These are phyloP conservation scores for Noctua comes DNA, from an alignment of 2,888 invertebrate genomes.

Conservation along the genomic window DNA sequence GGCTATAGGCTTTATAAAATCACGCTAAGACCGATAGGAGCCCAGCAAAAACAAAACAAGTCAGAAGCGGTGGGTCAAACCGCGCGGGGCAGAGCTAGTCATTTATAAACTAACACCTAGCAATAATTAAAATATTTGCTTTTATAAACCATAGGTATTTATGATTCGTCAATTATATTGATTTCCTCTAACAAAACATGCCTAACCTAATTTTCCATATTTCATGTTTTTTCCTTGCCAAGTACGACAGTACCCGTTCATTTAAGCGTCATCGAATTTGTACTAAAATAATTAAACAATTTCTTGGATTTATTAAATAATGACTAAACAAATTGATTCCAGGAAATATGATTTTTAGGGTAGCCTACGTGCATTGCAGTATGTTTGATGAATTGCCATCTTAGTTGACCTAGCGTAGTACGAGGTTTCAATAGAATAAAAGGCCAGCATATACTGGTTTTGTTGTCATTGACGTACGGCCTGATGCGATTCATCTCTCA, in stretches of 20 bases:
- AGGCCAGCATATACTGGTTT: background rate
- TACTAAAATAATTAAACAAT: background rate
- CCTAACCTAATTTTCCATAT: background rate
- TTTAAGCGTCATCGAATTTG: constrained; percentile 8
- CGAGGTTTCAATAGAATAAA: background rate
- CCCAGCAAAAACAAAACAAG: too few species aligned
- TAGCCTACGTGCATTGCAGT: background rate
- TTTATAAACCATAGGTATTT: background rate
- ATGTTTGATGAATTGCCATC: background rate
- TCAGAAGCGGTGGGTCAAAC: too few species aligned
- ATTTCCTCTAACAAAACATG: background rate
- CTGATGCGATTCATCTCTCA: too few species aligned
- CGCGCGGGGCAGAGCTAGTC: too few species aligned
- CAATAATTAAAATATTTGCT: background rate
- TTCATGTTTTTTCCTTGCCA: background rate
- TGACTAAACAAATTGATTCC: background rate
- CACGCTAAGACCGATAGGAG: too few species aligned
- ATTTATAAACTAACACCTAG: background rate
- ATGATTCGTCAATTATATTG: background rate
- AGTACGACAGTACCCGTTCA: background rate
- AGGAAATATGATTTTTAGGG: background rate
- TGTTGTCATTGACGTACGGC: background rate
- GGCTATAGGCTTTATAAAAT: too few species aligned
- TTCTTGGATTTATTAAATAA: background rate
- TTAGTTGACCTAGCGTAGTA: background rate